Conservation (phyloP, 2,797 vertebrate species). For the Etheostoma nigrum region DNA sequence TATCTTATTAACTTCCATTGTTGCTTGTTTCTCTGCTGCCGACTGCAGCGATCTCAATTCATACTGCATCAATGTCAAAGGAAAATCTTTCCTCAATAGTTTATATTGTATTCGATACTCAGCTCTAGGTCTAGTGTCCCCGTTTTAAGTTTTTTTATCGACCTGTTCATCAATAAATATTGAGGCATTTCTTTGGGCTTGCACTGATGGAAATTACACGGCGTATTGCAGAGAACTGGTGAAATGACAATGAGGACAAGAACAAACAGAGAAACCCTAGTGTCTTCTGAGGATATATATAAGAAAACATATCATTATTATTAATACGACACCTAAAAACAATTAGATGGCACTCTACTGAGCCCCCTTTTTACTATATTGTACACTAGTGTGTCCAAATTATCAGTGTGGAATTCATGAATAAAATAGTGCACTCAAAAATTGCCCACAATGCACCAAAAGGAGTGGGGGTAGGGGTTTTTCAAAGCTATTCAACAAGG, state of each 20-base stretch:
- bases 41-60: too few relatives aligned
- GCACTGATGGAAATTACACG: constrained; percentile 33
- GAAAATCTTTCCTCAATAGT: too few relatives aligned
- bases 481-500: not conserved
- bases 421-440: not conserved
- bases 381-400: not conserved
- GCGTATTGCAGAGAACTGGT: not conserved
- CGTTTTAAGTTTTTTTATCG: constrained; percentile 7
- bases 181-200: constrained; percentile 34
- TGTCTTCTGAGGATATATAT: not conserved
- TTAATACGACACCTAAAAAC: not conserved
- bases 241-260: not conserved
- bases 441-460: not conserved
- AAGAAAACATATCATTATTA: not conserved
- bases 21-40: too few relatives aligned
- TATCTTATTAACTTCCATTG: too few relatives aligned
- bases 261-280: not conserved
- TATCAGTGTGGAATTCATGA: not conserved
- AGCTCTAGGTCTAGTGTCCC: too few relatives aligned
- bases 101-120: too few relatives aligned
- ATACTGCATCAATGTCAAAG: too few relatives aligned
- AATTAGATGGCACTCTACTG: not conserved
- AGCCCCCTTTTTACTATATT: not conserved
- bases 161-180: constrained; percentile 54
- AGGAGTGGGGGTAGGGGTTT: not conserved